A percentile compares a stretch with the other conserved stretches of the same genome.
Evolutionary conservation across 2,797 vertebrate species (phyloP).

Genomic region (Anolis apletophallus): DNA sequence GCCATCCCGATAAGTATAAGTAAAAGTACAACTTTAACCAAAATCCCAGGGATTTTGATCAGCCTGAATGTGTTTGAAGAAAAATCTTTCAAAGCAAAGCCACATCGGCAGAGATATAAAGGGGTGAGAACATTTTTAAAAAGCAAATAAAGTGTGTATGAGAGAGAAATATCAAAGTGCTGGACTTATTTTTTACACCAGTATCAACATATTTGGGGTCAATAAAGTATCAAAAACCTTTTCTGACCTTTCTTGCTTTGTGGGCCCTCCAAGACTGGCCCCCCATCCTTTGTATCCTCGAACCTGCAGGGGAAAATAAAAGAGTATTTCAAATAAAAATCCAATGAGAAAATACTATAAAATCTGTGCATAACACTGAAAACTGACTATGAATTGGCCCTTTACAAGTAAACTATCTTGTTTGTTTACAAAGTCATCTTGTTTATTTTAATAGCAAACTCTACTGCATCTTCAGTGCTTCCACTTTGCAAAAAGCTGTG

Average conservation of each 20-base stretch:
- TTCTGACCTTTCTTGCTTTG: slow-evolving; percentile 77
- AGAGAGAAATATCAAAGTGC: background rate
- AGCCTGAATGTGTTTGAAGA: background rate
- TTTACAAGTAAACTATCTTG: no score
- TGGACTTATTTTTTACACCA: slow-evolving; percentile 38
- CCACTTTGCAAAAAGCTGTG: background rate
- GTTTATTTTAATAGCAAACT: background rate
- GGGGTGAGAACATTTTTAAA: background rate
- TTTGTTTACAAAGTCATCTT: background rate
- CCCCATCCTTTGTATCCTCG: slow-evolving; percentile 74
- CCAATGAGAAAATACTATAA: background rate
- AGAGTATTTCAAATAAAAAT: slow-evolving; percentile 61
- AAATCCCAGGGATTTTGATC: no score
- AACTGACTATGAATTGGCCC: no score
- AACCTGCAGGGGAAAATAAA: slow-evolving; percentile 74
- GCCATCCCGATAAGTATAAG: no score
- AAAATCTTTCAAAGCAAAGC: slow-evolving; percentile 38
- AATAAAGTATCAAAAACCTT: slow-evolving; percentile 63
- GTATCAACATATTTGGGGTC: slow-evolving; percentile 31
- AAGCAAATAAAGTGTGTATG: no score
- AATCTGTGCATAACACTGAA: background rate
- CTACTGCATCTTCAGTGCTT: background rate
- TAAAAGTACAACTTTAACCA: no score
- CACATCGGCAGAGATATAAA: background rate
- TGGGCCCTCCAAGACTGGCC: slow-evolving; percentile 71